These are phyloP conservation scores for Nesospiza acunhae DNA, from an alignment of 2,113 vertebrate species.

Conservation along the genomic window DNA sequence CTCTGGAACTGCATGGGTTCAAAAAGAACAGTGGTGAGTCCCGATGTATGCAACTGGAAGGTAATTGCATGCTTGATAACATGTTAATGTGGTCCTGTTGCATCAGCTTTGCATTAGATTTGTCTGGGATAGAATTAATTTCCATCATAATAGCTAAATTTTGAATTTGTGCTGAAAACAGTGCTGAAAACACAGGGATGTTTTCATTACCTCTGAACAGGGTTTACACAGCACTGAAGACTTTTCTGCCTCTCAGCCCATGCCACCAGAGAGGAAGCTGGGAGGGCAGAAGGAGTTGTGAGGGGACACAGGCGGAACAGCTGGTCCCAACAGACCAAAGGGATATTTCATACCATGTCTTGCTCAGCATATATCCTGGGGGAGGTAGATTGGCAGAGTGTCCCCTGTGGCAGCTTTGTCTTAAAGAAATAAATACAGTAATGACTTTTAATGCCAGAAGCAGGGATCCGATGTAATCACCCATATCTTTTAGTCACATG, in stretches of 20 bases:
- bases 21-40: not conserved
- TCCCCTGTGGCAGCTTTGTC: not conserved
- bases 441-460: not conserved
- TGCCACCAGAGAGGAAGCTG: not conserved
- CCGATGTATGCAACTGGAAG: not conserved
- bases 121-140: not conserved
- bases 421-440: not conserved
- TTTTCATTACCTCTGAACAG: not conserved
- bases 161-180: not conserved
- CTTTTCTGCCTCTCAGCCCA: not conserved
- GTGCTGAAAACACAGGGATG: not conserved
- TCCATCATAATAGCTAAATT: not conserved
- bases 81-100: not conserved
- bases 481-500: not conserved
- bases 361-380: not conserved
- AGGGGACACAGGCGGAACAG: fast-evolving
- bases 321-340: not conserved
- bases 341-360: not conserved
- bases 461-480: not conserved
- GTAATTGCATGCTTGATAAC: not conserved
- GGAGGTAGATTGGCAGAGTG: no score
- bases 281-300: not conserved
- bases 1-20: not conserved
- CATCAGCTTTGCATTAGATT: not conserved
- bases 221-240: not conserved